Evolutionary conservation across 2,888 invertebrate species (phyloP), one percentile per base, ranked within the genome.

Genomic region (Cheilosia urbana): DNA sequence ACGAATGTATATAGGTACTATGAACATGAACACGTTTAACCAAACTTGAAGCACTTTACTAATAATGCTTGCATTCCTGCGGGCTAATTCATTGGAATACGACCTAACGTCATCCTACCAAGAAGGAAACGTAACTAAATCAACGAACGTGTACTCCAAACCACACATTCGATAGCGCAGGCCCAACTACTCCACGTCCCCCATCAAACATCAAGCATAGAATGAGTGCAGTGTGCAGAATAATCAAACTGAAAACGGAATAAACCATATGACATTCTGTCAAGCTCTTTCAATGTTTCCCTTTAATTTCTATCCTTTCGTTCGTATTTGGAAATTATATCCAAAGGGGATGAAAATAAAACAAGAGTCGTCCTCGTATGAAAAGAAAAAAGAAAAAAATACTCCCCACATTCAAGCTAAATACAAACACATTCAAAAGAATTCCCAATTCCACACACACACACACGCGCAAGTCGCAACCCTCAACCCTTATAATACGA

Each of bases 301-400:
- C 19, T 57, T 53, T 15, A 15, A 42, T 30, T 30, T 40, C 55
- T 21, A 13, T 53, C 17, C 27, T 27, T 24, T 24, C 1, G 17
- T 53, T 21, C 13, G 9, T 24, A 47, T 57, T 57, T n/a, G 13
- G 15, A 47, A 21, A 51, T 51, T 34, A 24, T 6, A 21, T 19
- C 7, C 6, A 11, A 68, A 40, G 37, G 71, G 58, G 27, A 71
- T 34, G 49, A 69, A 57, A 55, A n/a, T 51, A 42, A 53, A 15
- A 19, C 51, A 40, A 9, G 7, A 27, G 6, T 27, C 27, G 27
- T 6, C 27, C 7, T 2, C 2, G 24, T n/a, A n/a, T n/a, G 30
- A 15, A 15, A 24, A 6, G 5, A 1, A 57, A n/a, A 1, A 15
- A 51, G 40, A 37, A 55, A 24, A 24, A 37, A 27, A 2, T 9